phyloP scores from a whole-genome alignment of 1,140 invertebrate genomes.

The Apis florea region DNA sequence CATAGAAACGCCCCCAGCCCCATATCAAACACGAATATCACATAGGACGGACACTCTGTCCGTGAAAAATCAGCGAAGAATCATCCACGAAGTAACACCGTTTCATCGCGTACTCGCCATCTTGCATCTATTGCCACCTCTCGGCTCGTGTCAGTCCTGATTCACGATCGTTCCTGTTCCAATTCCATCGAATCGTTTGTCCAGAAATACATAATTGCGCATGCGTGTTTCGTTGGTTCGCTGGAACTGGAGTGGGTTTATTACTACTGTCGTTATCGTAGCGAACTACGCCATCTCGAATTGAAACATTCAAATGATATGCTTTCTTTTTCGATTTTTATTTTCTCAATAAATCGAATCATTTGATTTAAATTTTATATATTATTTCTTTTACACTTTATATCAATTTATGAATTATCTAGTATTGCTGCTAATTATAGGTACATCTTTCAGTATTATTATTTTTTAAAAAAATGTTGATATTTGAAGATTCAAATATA shows the following conservation, averaged over 20 bases:
- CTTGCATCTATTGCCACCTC: conserved; percentile 69
- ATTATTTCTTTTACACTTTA: neutral
- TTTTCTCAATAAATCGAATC: neutral
- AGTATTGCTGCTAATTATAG: neutral
- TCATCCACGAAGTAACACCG: conserved; percentile 59
- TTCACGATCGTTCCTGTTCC: conserved; percentile 44
- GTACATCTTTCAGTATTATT: neutral
- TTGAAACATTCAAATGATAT: neutral
- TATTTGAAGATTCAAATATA: neutral
- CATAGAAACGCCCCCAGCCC: conserved; percentile 31
- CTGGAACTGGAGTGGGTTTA: conserved; percentile 13
- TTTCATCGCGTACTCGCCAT: conserved; percentile 74
- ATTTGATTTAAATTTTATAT: neutral
- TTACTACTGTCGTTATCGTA: too few species aligned
- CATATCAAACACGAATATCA: conserved; percentile 49
- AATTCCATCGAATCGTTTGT: conserved; percentile 46
- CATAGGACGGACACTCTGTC: conserved; percentile 31
- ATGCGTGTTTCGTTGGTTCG: neutral
- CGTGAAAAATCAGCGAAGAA: conserved; percentile 26
- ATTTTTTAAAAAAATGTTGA: neutral
- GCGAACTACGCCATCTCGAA: neutral
- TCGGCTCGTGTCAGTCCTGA: conserved; percentile 41
- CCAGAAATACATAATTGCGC: conserved; percentile 33
- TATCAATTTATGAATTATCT: neutral
- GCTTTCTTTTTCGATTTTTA: neutral